Base-by-base conservation (phyloP, 2,113 vertebrate genomes). In the Heliornis fulica region DNA sequence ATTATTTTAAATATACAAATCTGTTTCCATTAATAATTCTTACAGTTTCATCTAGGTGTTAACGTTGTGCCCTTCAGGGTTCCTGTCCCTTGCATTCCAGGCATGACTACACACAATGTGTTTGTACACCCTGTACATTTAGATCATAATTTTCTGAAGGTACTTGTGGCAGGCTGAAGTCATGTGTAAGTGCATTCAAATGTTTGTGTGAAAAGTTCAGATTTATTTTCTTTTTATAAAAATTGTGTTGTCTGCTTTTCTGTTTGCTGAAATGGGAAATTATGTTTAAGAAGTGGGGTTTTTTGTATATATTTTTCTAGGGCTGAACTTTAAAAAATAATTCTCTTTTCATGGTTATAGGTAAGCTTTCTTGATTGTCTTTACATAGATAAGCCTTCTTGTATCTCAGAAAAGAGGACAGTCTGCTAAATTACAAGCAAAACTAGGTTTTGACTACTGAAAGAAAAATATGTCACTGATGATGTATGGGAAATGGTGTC, bases 341-440 rank as follows among this genome's bases (percentile, higher is more conserved):
- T 34, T 87, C 2, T 61, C 5, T 5, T 7, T 17, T 41, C 10
- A 48, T 0, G 0, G 20, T 36, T 36, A 56, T 15, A 14, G 6
- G 10, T 5, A 26, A 32, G 7, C 23, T 57, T 85, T 36, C 64
- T 64, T 81, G 54, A 26, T 15, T 56, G 13, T 3, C 13, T 21
- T 65, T 48, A 56, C 38, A 18, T 59, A 70, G 61, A 32, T 51
- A 84, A 69, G 13, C 25, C 5, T 9, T 32, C 6, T n/a, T 19
- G 5, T 79, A 22, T 34, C 15, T 48, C 26, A 69, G n/a, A 69
- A 69, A 65, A 74, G 40, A 87, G 22, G 13, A 21, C n/a, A 29
- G 22, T 10, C 86, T 72, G 13, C 46, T 82, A 46, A 65, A 74
- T 70, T 57, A 53, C 74, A 68, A 72, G 29, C 5, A 48, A 77